Evolutionary conservation across 2,888 invertebrate genomes (phyloP).

Genomic region (Celastrina argiolus): DNA sequence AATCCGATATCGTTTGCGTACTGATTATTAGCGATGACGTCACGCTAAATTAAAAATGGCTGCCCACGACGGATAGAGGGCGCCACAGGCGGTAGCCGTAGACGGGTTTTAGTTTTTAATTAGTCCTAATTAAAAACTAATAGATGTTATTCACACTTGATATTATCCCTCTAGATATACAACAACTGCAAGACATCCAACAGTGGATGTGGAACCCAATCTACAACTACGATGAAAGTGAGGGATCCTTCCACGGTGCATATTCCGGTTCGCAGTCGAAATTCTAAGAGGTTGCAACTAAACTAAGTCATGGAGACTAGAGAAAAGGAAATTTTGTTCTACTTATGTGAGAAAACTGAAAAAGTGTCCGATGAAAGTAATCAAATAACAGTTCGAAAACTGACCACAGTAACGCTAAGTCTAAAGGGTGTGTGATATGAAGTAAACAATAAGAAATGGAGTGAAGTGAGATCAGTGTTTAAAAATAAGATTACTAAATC

Average conservation of each 20-base stretch:
- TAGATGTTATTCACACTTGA: neutral
- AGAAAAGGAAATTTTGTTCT: too few species aligned
- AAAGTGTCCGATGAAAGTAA: too few species aligned
- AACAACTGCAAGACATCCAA: slow-evolving; percentile 12
- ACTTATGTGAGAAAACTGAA: too few species aligned
- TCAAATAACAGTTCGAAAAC: too few species aligned
- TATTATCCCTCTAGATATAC: slow-evolving; percentile 17
- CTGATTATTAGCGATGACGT: neutral
- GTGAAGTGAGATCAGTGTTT: too few species aligned
- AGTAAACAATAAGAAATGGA: too few species aligned
- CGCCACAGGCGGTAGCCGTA: neutral
- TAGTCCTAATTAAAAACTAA: slow-evolving; percentile 1
- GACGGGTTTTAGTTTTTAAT: slow-evolving; percentile 1
- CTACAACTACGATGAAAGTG: slow-evolving; percentile 19
- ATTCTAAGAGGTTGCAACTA: slow-evolving; percentile 4
- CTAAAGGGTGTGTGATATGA: too few species aligned
- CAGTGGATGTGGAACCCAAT: slow-evolving; percentile 18
- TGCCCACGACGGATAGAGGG: neutral
- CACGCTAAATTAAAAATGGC: neutral
- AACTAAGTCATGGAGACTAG: too few species aligned
- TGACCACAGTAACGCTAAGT: too few species aligned
- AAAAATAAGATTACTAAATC: too few species aligned
- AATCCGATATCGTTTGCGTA: neutral
- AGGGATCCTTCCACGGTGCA: slow-evolving; percentile 9
- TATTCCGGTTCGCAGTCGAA: slow-evolving; percentile 10